phyloP scores from a whole-genome alignment of 2,113 vertebrate species.

The Crocuta crocuta region DNA sequence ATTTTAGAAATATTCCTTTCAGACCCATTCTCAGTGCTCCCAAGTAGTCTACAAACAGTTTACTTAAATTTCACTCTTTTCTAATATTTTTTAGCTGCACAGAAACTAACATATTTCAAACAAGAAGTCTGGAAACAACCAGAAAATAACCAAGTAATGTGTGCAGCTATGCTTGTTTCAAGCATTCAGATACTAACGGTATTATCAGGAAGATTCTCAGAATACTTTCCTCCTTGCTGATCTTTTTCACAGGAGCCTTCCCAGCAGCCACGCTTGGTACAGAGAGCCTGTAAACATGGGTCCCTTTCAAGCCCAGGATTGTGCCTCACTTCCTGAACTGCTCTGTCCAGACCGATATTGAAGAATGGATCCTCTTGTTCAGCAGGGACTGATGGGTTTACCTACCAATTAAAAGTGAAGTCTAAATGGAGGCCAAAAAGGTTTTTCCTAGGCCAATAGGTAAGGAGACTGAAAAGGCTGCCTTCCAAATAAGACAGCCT shows the following conservation, averaged over 20 bases:
- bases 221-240: not conserved
- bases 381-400: not conserved
- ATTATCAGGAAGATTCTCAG: not conserved
- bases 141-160: not conserved
- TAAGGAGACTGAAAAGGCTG: not conserved
- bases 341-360: not conserved
- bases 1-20: constrained; percentile 9
- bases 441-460: not conserved
- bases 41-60: not conserved
- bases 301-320: not conserved
- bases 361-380: not conserved
- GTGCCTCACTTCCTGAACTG: not conserved
- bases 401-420: constrained; percentile 27
- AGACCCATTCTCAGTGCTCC: not conserved
- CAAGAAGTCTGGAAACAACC: not conserved
- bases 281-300: not conserved
- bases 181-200: not conserved
- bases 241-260: not conserved
- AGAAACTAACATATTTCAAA: constrained; percentile 41
- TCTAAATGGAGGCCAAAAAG: not conserved
- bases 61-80: constrained; percentile 36
- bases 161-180: not conserved
- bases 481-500: not conserved
- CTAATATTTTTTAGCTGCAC: constrained; percentile 51
- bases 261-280: not conserved